Conservation (phyloP, 2,888 invertebrate genomes). For the Erebia aethiops region DNA sequence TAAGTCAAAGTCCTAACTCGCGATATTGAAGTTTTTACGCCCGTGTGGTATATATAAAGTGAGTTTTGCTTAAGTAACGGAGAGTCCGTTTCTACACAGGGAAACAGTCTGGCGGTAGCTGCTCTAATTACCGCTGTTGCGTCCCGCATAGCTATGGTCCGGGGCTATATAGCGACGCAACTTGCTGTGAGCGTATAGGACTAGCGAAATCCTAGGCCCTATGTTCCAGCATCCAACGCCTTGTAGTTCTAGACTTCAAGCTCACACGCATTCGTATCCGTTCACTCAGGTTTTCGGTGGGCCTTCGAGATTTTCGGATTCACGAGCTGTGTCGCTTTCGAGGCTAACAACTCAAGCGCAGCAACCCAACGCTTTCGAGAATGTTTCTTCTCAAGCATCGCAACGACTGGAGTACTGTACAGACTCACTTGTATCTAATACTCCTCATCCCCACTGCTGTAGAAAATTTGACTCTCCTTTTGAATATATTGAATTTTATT, state of each 20-base stretch:
- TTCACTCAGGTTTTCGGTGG: background rate
- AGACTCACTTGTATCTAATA: background rate
- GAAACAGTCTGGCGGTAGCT: constrained; percentile 13
- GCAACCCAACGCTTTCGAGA: background rate
- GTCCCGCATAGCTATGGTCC: background rate
- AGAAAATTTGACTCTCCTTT: constrained; percentile 19
- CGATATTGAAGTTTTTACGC: constrained; percentile 16
- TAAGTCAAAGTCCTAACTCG: background rate
- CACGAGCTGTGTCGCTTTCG: background rate
- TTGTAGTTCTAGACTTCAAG: background rate
- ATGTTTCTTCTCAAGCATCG: background rate
- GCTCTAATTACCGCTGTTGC: constrained; percentile 4
- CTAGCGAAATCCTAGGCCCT: no score
- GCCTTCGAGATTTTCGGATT: background rate
- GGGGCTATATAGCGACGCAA: background rate
- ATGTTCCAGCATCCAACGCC: no score
- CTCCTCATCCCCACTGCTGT: constrained; percentile 17
- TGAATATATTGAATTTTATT: no score
- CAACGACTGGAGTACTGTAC: background rate
- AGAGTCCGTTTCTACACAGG: constrained; percentile 23
- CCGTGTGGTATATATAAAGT: constrained; percentile 3
- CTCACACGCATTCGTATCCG: background rate
- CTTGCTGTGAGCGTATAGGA: background rate
- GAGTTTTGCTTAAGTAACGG: background rate
- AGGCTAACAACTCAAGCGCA: background rate